A percentile compares a stretch with the other conserved stretches of the same genome.
These are phyloP conservation scores for Pangasius macronema DNA, from an alignment of 2,797 vertebrate species.

Conservation along the genomic window DNA sequence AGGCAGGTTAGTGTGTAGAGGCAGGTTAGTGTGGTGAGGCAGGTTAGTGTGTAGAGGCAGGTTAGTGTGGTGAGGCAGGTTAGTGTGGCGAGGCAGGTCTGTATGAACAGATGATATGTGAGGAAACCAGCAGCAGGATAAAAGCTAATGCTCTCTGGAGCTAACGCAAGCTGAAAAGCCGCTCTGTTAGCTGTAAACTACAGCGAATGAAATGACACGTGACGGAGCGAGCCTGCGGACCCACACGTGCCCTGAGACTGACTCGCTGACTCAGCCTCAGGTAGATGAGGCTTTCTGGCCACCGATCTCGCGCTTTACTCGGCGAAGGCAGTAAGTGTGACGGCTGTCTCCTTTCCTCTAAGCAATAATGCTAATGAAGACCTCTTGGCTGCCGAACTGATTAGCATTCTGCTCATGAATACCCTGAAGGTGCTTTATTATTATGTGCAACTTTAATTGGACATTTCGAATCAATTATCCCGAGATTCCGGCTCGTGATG, in stretches of 20 bases:
- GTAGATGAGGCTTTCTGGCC: too few relatives aligned
- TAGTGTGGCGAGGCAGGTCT: background rate
- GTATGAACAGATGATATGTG: background rate
- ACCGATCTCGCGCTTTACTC: background rate
- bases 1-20: too few relatives aligned
- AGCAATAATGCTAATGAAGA: slow-evolving; percentile 2
- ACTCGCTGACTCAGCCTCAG: background rate
- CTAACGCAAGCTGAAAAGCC: too few relatives aligned
- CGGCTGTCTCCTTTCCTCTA: background rate
- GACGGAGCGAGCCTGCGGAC: background rate
- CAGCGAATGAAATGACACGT: background rate
- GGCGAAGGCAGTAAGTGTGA: background rate
- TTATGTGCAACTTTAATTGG: slow-evolving; percentile 11
- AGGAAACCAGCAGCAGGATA: background rate
- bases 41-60: too few relatives aligned
- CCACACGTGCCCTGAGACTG: background rate
- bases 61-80: too few relatives aligned
- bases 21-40: too few relatives aligned
- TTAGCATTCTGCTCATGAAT: slow-evolving; percentile 5
- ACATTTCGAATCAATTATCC: slow-evolving; percentile 16
- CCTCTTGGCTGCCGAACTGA: background rate
- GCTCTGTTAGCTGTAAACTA: background rate
- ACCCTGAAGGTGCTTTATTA: slow-evolving; percentile 3
- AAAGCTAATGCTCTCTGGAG: background rate
- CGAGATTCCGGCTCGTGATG: background rate